Evolutionary conservation across 2,113 vertebrate genomes (phyloP).

Genomic region (Tragelaphus imberbis): DNA sequence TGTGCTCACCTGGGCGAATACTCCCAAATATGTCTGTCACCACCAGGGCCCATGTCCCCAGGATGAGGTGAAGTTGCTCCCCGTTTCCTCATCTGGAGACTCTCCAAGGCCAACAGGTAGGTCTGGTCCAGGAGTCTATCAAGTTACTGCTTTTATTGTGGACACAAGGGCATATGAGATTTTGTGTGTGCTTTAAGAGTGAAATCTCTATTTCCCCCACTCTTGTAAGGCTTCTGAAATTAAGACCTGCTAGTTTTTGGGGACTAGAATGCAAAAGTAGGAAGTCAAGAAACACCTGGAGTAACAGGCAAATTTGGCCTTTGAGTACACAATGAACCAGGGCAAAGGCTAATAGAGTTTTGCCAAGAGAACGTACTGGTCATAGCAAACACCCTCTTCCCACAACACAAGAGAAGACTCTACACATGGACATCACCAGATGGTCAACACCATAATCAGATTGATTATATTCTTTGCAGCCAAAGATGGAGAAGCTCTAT

Average conservation of each 20-base stretch:
- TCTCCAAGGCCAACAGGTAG: neutral
- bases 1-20: neutral
- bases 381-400: no score
- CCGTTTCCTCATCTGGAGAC: fast-evolving
- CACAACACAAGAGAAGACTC: no score
- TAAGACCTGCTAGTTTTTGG: neutral
- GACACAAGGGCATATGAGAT: neutral
- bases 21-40: neutral
- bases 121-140: neutral
- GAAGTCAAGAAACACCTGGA: no score
- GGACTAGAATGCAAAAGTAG: no score
- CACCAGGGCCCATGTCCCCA: neutral
- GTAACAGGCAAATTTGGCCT: no score
- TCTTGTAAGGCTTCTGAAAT: neutral
- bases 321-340: no score
- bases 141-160: neutral
- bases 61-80: neutral
- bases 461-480: no score
- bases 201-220: neutral
- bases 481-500: no score
- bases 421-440: no score
- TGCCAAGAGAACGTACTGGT: no score
- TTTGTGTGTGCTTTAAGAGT: neutral
- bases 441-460: no score
- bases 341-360: no score